A percentile compares a stretch with the other conserved stretches of the same genome.
Evolutionary conservation across 2,113 vertebrate genomes (phyloP).

Genomic region (Bufo gargarizans): DNA sequence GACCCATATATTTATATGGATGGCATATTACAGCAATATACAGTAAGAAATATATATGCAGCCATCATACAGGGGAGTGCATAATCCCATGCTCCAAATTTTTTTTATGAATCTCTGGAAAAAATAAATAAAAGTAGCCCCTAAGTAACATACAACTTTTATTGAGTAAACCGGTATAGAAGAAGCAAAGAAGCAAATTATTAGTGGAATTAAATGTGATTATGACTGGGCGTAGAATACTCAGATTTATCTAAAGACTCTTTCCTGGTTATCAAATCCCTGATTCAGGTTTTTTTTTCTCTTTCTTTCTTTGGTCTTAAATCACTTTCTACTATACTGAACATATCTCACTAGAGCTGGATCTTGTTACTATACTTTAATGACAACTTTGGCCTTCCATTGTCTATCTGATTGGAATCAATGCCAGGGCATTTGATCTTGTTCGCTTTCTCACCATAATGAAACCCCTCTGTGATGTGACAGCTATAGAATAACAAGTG

Average conservation of each 20-base stretch:
- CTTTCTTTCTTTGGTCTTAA: neutral
- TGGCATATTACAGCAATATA: too few species aligned
- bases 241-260: neutral
- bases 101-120: too few species aligned
- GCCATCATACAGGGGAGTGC: too few species aligned
- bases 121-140: too few species aligned
- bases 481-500: slow-evolving; percentile 80
- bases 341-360: slow-evolving; percentile 62
- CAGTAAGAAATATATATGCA: too few species aligned
- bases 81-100: too few species aligned
- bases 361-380: slow-evolving; percentile 72
- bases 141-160: too few species aligned
- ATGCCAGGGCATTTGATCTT: slow-evolving; percentile 76
- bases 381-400: slow-evolving; percentile 74
- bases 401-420: slow-evolving; percentile 78
- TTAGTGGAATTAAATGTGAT: too few species aligned
- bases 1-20: too few species aligned
- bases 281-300: slow-evolving; percentile 1
- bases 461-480: slow-evolving; percentile 78
- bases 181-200: too few species aligned
- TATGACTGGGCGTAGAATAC: too few species aligned
- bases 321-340: slow-evolving; percentile 26
- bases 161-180: too few species aligned
- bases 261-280: neutral
- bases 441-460: slow-evolving; percentile 79